Percentiles rank a stretch among this genome's conserved stretches.
phyloP scores from a whole-genome alignment of 2,888 invertebrate species.

The Rhyacophila evoluta region DNA sequence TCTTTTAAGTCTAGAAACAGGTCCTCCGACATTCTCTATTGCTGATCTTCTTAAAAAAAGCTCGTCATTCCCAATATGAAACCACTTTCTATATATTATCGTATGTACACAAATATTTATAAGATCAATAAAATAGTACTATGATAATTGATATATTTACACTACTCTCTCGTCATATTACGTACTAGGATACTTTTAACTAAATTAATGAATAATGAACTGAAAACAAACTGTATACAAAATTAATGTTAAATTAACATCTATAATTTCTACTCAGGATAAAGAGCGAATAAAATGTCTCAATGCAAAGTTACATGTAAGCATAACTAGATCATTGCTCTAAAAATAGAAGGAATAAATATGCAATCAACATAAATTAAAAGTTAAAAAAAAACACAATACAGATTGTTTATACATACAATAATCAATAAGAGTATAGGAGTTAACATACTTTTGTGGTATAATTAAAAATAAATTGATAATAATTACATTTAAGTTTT shows the following conservation, averaged over 20 bases:
- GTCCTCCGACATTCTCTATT: constrained; percentile 29
- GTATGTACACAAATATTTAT: constrained; percentile 47
- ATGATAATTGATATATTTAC: constrained; percentile 47
- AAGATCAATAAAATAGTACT: constrained; percentile 44
- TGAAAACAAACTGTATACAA: constrained; percentile 23
- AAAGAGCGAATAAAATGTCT: not conserved
- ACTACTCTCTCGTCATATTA: constrained; percentile 35
- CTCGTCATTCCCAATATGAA: constrained; percentile 37
- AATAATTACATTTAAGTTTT: not conserved
- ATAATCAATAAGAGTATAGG: constrained; percentile 5
- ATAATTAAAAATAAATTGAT: constrained; percentile 20
- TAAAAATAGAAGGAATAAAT: constrained; percentile 33
- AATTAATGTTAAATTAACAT: constrained; percentile 11
- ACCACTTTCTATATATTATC: constrained; percentile 44
- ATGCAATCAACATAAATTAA: not conserved
- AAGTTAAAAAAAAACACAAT: not conserved
- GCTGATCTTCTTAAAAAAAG: constrained; percentile 41
- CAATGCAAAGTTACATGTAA: constrained; percentile 3
- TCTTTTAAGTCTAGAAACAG: not conserved
- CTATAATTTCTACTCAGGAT: constrained; percentile 1
- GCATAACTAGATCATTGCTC: not conserved
- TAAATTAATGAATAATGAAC: constrained; percentile 31
- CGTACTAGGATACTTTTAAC: not conserved
- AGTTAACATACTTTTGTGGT: constrained; percentile 7
- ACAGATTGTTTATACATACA: not conserved